Percentiles rank a stretch among this genome's conserved stretches.
These are phyloP conservation scores for Heterohyrax brucei DNA, from an alignment of 2,797 vertebrate genomes.

Conservation along the genomic window DNA sequence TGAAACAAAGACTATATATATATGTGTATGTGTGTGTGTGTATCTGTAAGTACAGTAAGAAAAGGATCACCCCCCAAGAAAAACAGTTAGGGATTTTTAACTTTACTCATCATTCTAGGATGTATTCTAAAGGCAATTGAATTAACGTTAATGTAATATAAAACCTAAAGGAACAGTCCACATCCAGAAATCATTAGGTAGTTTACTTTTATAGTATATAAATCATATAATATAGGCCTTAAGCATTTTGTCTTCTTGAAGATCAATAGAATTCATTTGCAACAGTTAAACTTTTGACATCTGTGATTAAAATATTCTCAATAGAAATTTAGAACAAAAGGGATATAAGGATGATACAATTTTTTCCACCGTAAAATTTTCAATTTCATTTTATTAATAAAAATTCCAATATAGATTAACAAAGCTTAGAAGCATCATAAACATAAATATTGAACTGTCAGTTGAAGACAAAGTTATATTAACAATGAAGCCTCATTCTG, in stretches of 20 bases:
- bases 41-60: too few relatives aligned
- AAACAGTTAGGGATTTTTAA: not conserved
- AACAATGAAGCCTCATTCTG: not conserved
- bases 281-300: not conserved
- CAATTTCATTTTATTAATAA: not conserved
- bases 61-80: too few relatives aligned
- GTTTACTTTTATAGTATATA: not conserved
- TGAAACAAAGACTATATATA: not conserved
- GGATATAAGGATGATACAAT: not conserved
- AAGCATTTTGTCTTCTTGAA: not conserved
- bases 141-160: not conserved
- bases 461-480: not conserved
- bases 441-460: not conserved
- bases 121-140: not conserved
- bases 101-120: not conserved
- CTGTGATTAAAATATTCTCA: not conserved
- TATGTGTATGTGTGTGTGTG: too few relatives aligned
- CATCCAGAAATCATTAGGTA: not conserved
- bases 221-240: not conserved
- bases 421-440: not conserved
- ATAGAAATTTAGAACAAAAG: not conserved
- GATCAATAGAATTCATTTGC: not conserved
- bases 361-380: not conserved
- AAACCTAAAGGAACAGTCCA: not conserved
- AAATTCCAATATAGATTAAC: not conserved